phyloP scores from a whole-genome alignment of 1,140 invertebrate genomes.

The Lepidurus packardi region DNA sequence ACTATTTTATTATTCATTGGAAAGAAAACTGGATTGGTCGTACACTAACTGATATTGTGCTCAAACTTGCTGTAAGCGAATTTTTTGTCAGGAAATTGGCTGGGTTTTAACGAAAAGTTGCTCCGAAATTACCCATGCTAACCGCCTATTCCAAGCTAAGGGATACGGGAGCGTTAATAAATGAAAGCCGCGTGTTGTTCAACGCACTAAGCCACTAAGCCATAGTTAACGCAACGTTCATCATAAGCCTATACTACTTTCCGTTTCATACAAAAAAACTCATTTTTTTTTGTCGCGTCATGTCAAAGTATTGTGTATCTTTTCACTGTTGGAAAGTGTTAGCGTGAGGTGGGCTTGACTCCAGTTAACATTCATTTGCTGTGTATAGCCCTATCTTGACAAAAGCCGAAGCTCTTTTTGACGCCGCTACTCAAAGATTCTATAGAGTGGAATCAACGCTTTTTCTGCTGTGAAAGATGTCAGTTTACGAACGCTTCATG shows the following conservation, averaged over 20 bases:
- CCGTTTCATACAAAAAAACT: background rate
- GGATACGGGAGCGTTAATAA: too few species aligned
- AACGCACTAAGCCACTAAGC: background rate
- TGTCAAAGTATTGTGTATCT: background rate
- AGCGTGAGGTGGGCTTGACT: background rate
- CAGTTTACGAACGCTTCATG: background rate
- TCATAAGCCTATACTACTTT: background rate
- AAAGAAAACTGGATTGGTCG: too few species aligned
- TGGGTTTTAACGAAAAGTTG: too few species aligned
- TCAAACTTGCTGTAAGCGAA: too few species aligned
- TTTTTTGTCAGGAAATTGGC: too few species aligned
- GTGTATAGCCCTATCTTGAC: background rate
- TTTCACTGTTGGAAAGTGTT: slow-evolving; percentile 7
- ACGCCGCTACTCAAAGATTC: background rate
- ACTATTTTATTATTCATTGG: too few species aligned
- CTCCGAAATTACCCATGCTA: too few species aligned
- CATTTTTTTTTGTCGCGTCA: background rate
- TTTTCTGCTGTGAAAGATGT: background rate
- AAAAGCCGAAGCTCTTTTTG: background rate
- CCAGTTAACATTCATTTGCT: background rate
- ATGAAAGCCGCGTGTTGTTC: background rate
- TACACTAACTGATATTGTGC: too few species aligned
- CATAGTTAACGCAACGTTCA: background rate
- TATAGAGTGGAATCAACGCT: background rate
- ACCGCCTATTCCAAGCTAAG: too few species aligned